These are phyloP conservation scores for Gobio gobio DNA, from an alignment of 2,113 vertebrate genomes.

Conservation along the genomic window DNA sequence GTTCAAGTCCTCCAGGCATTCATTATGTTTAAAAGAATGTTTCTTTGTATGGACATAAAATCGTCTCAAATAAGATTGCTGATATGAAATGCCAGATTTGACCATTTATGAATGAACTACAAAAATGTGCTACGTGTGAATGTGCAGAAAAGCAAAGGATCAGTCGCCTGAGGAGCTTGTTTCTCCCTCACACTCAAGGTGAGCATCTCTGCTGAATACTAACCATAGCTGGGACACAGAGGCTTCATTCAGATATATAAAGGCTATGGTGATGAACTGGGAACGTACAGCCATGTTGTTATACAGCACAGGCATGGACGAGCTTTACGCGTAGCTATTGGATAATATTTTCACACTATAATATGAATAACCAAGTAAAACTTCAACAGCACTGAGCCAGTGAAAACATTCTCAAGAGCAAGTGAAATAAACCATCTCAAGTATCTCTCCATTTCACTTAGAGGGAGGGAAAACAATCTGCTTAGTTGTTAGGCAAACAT, in stretches of 20 bases:
- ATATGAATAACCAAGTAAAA: background rate
- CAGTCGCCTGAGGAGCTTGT: background rate
- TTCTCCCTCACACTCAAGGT: slow-evolving; percentile 18
- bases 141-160: background rate
- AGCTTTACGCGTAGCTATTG: background rate
- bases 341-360: background rate
- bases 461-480: background rate
- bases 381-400: background rate
- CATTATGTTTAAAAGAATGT: background rate
- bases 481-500: background rate
- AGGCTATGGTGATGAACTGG: slow-evolving; percentile 17
- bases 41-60: background rate
- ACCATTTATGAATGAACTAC: background rate
- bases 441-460: background rate
- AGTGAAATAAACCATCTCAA: background rate
- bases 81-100: background rate
- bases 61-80: background rate
- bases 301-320: background rate
- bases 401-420: slow-evolving; percentile 2
- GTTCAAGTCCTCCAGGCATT: background rate
- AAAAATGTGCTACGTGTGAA: background rate
- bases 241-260: slow-evolving; percentile 42
- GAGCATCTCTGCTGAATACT: slow-evolving; percentile 48
- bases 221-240: slow-evolving; percentile 48
- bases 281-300: background rate